These are phyloP conservation scores for Alligator sinensis DNA, from an alignment of 2,113 vertebrate genomes.

Conservation along the genomic window DNA sequence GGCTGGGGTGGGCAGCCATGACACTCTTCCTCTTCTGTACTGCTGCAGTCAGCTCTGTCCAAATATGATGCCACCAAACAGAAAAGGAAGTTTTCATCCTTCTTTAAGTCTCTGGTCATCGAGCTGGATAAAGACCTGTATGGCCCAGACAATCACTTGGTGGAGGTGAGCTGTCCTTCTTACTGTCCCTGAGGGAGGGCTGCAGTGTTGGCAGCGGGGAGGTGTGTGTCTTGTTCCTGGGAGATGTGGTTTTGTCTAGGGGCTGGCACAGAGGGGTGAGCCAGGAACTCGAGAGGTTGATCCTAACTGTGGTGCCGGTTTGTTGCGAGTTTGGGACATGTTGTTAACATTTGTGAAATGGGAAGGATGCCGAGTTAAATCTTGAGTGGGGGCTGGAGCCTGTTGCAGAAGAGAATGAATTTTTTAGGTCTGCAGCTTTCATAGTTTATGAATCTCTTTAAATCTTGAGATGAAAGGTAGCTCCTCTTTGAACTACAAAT, in stretches of 20 bases:
- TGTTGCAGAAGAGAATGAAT: too few species aligned
- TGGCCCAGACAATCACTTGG: slow-evolving; percentile 98
- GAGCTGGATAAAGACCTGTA: slow-evolving; percentile 99
- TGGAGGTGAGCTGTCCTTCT: slow-evolving; percentile 88
- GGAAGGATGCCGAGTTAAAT: neutral
- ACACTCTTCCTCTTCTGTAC: slow-evolving; percentile 56
- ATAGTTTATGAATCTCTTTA: too few species aligned
- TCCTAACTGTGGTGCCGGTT: slow-evolving; percentile 1
- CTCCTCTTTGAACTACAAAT: too few species aligned
- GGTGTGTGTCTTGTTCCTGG: neutral
- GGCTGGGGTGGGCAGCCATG: slow-evolving; percentile 51
- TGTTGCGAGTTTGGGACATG: neutral
- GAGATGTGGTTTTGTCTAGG: neutral
- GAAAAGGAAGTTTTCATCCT: slow-evolving; percentile 99
- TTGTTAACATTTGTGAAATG: neutral
- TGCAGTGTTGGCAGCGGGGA: neutral
- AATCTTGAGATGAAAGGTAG: too few species aligned
- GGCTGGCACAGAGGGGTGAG: neutral
- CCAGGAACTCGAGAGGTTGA: slow-evolving; percentile 1
- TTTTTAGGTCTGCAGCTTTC: too few species aligned
- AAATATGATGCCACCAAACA: slow-evolving; percentile 99
- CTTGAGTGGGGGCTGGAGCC: too few species aligned
- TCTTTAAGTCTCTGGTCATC: slow-evolving; percentile 99
- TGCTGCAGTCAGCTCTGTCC: slow-evolving; percentile 92
- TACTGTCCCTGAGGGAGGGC: slow-evolving; percentile 5